phyloP scores from a whole-genome alignment of 2,113 vertebrate species.

The Stictonetta naevosa region DNA sequence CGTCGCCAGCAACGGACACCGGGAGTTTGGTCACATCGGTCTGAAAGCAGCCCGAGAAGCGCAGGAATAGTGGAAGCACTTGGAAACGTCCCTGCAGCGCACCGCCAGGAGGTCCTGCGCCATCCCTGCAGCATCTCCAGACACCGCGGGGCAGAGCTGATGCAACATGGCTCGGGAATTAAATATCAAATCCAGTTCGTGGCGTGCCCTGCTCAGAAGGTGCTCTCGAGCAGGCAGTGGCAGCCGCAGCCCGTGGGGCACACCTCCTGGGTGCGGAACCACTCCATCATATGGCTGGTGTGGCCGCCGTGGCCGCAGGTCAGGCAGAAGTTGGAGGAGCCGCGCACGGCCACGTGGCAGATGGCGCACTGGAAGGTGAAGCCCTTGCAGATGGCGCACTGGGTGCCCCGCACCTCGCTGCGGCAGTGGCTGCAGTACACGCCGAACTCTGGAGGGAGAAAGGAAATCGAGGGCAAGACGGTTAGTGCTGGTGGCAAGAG shows the following conservation, averaged over 20 bases:
- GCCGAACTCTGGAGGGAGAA: slow-evolving; percentile 85
- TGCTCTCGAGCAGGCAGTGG: slow-evolving; percentile 94
- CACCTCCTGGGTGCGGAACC: slow-evolving; percentile 94
- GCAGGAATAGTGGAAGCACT: slow-evolving; percentile 6
- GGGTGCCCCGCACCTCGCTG: slow-evolving; percentile 90
- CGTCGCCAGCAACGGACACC: background rate
- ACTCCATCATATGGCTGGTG: slow-evolving; percentile 98
- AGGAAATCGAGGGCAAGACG: rapidly evolving
- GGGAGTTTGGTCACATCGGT: background rate
- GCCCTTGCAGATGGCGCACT: slow-evolving; percentile 94
- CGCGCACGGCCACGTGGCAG: slow-evolving; percentile 94
- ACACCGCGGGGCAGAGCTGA: background rate
- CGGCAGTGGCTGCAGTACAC: slow-evolving; percentile 97
- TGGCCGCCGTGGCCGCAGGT: slow-evolving; percentile 96
- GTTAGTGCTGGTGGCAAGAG: rapidly evolving
- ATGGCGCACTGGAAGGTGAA: slow-evolving; percentile 97
- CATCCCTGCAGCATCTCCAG: background rate
- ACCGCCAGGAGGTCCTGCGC: background rate
- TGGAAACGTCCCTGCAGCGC: background rate
- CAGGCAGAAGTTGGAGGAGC: slow-evolving; percentile 97
- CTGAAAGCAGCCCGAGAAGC: background rate
- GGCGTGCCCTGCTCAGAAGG: slow-evolving; percentile 80
- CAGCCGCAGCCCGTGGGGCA: slow-evolving; percentile 96
- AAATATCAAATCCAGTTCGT: rapidly evolving
- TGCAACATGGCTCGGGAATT: background rate